Base-by-base conservation (phyloP, 2,797 vertebrate genomes). In the Moxostoma hubbsi region DNA sequence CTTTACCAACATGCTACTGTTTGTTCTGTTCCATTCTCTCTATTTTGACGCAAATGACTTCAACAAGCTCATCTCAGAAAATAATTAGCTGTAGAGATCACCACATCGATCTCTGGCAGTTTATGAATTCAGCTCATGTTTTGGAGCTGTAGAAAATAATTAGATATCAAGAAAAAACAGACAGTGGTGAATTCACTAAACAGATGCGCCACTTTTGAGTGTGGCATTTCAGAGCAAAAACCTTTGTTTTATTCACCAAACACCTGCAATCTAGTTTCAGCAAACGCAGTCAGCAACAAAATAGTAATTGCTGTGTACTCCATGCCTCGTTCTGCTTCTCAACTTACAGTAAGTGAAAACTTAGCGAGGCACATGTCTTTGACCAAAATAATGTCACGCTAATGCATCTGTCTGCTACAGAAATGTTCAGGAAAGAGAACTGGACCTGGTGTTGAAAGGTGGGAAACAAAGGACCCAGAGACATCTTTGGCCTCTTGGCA, bases 401-500 rank as follows among this genome's bases (percentile, higher is more conserved):
- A 9, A 46, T 71, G 76, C 50, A 69, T 79, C 72, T 71, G 50
- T 59, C 43, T 57, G 54, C 53, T 58, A 15, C 67, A 76, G 79
- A 65, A 73, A 67, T 76, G 45, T 55, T 69, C 69, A 54, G 64
- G 67, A 80, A 74, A 74, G 77, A 65, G 71, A 75, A 68, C 47
- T 63, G 74, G 69, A 73, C 47, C 68, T 72, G 71, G 58, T 78
- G 79, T 73, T 70, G 57, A 63, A 75, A 79, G 77, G 69, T 73
- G 68, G 53, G 73, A 45, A 64, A 61, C n/a, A 74, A 75, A 76
- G 64, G 54, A 71, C 9, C 64, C 9, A 11, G 69, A 68, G 74
- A 76, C 49, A 75, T 83, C 81, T 81, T 78, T 69, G 75, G 75
- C 78, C 68, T 77, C 79, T 80, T 84, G 80, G 74, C 81, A 81